Base-by-base conservation (phyloP, 2,113 vertebrate genomes). In the Erythrocercus mccallii region DNA sequence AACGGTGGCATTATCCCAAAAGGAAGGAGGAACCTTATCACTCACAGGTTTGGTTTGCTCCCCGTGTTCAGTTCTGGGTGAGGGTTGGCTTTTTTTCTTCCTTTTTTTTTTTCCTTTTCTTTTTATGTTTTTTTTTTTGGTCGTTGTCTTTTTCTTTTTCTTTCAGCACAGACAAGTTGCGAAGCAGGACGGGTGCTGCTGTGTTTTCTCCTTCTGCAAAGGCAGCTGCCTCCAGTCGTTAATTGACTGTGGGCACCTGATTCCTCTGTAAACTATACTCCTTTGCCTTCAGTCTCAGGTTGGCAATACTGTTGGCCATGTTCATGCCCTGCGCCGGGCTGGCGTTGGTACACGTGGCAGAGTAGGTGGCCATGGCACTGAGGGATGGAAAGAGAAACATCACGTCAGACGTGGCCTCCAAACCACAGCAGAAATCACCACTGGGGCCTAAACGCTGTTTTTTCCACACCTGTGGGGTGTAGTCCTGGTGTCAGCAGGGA, bases 271-370 rank as follows among this genome's bases (percentile, higher is more conserved):
- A 98, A 99, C 99, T 99, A 98, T 99, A 99, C 97, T 99, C 99
- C 98, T 99, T 99, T 98, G 99, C 99, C 98, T 99, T 99, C 97
- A 99, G 99, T 98, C 99, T 98, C 98, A 99, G 99, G 98, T 99
- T 99, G 97, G 99, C 99, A 97, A 99, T 99, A 98, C 99, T 99
- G 98, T 99, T 99, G 97, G 99, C 99, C 99, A 99, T 99, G 97
- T 99, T 99, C 99, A 99, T 99, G 89, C 99, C 99, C 98, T 99
- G 99, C 31, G 99, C 98, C 7, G 99, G 98, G 98, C 98, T 99
- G 98, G 98, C 96, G 90, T 99, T 99, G 98, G 99, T 98, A 98
- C 99, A 99, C 69, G 98, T 98, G 97, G 99, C 98, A 17, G 99
- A 98, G 96, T 99, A 99, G 96, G 99, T 98, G 92, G 99, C 99